Evolutionary conservation across 1,140 invertebrate species (phyloP), one percentile per base, ranked within the genome.

Genomic region (Doryteuthis pealeii): DNA sequence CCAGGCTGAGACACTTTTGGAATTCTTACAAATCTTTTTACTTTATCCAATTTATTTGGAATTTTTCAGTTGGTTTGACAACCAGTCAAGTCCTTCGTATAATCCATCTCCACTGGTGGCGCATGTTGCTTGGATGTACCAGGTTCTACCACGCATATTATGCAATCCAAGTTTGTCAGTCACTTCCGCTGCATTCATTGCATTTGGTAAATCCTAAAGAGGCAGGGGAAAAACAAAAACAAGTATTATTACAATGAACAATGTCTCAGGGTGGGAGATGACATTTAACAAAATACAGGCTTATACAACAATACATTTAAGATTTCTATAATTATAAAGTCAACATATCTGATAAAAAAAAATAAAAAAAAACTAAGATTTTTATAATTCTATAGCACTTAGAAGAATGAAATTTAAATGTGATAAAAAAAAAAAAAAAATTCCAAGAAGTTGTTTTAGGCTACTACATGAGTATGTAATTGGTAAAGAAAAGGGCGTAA

Each of bases 51-150:
- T 73, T 78, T 76, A 82, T 73, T 77, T 79, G 5, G 62, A 35
- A 49, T 81, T 84, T 74, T 85, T 86, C 26, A 87, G 74, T 68
- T 77, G 87, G 91, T 96, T 98, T 88, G 96, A 98, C 82, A 99
- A 93, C 97, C 96, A 99, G 90, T 99, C 97, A 74, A 99, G 92
- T 82, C 97, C 97, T 90, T 99, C 97, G 89, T 98, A 99, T 76
- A 99, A 92, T 79, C 97, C 97, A 89, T 98, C 94, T 74, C 97
- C 97, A 87, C 95, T 96, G 73, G 96, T 97, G 86, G 97, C 97
- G 91, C 96, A 98, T 80, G 96, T 97, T 82, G 96, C 94, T 91
- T 99, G 96, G 86, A 99, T 99, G 89, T 98, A 98, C 97, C 96
- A 98, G 30, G 76, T 73, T 69, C 82, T 74, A 54, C 96, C 96